Evolutionary conservation across 2,113 vertebrate genomes (phyloP).

Genomic region (Boulengeromyrus knoepffleri): DNA sequence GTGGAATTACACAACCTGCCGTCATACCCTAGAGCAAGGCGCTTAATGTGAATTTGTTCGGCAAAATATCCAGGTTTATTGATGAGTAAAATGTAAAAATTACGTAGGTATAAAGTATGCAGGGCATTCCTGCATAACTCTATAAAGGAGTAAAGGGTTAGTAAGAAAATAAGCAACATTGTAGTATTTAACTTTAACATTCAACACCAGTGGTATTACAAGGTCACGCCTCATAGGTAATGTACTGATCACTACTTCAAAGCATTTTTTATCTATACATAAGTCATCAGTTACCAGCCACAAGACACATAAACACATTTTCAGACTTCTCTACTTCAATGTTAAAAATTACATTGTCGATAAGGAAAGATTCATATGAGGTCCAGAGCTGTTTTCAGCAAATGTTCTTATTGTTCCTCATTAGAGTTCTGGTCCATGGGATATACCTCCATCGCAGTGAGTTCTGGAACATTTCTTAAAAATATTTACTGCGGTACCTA

Average conservation of each 20-base stretch:
- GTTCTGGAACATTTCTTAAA: neutral
- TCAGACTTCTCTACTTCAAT: neutral
- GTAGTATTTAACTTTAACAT: neutral
- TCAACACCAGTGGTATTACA: neutral
- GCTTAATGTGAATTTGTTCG: neutral
- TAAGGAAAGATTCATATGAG: neutral
- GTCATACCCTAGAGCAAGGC: neutral
- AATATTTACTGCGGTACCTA: neutral
- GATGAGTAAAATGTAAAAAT: neutral
- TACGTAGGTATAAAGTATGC: neutral
- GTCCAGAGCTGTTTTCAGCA: neutral
- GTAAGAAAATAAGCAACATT: neutral
- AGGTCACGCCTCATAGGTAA: neutral
- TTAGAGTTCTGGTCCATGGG: conserved; percentile 6
- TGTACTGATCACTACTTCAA: neutral
- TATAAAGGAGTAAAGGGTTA: neutral
- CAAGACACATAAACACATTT: neutral
- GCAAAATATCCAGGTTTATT: neutral
- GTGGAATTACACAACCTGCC: neutral
- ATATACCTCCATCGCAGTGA: neutral
- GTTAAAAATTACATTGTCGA: neutral
- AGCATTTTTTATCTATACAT: neutral
- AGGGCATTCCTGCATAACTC: neutral
- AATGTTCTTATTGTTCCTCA: neutral
- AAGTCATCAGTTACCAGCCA: neutral